Evolutionary conservation across 1,140 invertebrate species (phyloP), one percentile per base, ranked within the genome.

Genomic region (Drosophila punjabiensis): DNA sequence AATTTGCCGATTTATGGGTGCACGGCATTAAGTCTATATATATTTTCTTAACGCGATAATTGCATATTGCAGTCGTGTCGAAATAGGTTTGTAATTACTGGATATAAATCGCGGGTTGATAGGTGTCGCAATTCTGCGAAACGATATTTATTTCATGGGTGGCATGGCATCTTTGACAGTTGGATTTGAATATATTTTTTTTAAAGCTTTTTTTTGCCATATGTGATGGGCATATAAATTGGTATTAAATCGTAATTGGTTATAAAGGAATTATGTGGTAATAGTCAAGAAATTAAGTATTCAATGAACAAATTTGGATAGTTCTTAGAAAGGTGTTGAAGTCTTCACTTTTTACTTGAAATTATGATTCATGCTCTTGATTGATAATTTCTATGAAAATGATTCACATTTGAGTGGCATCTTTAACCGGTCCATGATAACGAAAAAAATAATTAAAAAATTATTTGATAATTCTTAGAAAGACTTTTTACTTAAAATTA

Each of bases 11-110:
- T 45, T 45, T 70, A 69, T 45, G 41, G 65, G 63, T 24, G 65
- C 65, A 48, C 65, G 65, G 65, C 65, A 65, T 69, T 53, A 64
- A 32, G 33, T 33, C 35, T 68, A 33, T 14, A 32, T 48, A 33
- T 7, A 24, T 24, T n/a, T 24, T 20, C 30, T 16, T 24, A 32
- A 32, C 18, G 43, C 43, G 68, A 50, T 74, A 74, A 74, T 62
- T 61, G 56, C 68, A 74, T 45, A 74, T 74, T 74, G 47, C 56
- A 62, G 35, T 45, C 45, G 50, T 71, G 68, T 73, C n/a, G 50
- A 61, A 41, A 52, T 37, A 33, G 70, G 66, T 30, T 69, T 35
- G 30, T 67, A 67, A 67, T 64, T 67, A 45, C 30, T 63, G 59
- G 37, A 64, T 64, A 67, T 67, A 64, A 67, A 67, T 67, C 39